These are phyloP conservation scores for Epinephelus fuscoguttatus DNA, from an alignment of 2,113 vertebrate genomes.

Conservation along the genomic window DNA sequence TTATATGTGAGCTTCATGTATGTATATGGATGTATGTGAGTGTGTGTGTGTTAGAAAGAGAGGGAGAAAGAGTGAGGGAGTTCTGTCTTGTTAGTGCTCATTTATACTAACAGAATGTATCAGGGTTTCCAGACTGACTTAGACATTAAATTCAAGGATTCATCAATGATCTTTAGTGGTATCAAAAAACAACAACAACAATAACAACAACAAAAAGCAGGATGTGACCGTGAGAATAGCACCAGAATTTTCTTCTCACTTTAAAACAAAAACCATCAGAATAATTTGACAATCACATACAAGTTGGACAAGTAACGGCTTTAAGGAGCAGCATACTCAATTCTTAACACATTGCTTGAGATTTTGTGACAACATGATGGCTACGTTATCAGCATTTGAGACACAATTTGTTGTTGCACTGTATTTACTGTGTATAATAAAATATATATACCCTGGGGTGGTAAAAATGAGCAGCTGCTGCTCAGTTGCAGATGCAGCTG, in stretches of 20 bases:
- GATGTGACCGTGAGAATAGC: not conserved
- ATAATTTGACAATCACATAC: not conserved
- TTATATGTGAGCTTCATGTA: not conserved
- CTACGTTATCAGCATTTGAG: no score
- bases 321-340: no score
- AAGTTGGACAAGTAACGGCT: not conserved
- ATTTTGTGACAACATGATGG: no score
- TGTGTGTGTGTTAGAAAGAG: not conserved
- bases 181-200: not conserved
- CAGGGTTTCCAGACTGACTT: not conserved
- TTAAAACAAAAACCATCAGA: not conserved
- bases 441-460: no score
- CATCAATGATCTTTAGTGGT: not conserved
- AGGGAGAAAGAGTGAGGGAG: not conserved
- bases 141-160: not conserved
- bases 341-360: no score
- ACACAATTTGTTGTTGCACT: no score
- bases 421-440: no score
- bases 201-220: not conserved
- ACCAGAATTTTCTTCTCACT: not conserved
- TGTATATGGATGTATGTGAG: conserved; percentile 15
- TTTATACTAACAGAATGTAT: not conserved
- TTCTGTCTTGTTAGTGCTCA: not conserved
- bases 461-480: no score
- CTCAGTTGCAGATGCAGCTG: no score